Evolutionary conservation across 2,888 invertebrate genomes (phyloP).

Genomic region (Drosophila testacea): DNA sequence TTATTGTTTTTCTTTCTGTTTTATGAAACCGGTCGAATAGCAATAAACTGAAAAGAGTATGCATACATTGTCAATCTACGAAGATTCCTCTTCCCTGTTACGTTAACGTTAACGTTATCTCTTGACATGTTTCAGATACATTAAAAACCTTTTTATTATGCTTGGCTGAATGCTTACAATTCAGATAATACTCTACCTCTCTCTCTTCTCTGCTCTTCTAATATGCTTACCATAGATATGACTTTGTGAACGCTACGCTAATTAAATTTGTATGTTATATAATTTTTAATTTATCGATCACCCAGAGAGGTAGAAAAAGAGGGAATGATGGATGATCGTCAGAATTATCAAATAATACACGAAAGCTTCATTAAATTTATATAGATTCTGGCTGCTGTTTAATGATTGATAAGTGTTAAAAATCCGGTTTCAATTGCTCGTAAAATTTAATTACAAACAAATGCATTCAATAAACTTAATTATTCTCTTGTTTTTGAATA

Average conservation of each 20-base stretch:
- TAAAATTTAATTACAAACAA: conserved; percentile 1
- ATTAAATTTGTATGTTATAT: conserved; percentile 25
- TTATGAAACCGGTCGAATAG: conserved; percentile 47
- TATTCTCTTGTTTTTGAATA: background rate
- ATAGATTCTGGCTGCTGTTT: background rate
- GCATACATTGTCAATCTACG: conserved; percentile 29
- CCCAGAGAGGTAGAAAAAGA: no score
- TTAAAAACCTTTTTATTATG: conserved; percentile 28
- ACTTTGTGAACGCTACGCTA: conserved; percentile 5
- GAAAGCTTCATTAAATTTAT: conserved; percentile 21
- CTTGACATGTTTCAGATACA: conserved; percentile 15
- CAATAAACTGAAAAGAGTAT: conserved; percentile 27
- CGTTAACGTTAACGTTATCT: conserved; percentile 41
- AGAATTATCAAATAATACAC: conserved; percentile 4
- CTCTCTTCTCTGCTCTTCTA: background rate
- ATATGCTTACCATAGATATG: background rate
- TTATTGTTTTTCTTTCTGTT: conserved; percentile 15
- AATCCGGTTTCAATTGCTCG: conserved; percentile 9
- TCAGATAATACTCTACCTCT: background rate
- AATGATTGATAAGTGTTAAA: conserved; percentile 17
- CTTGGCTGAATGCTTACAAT: background rate
- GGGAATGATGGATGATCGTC: background rate
- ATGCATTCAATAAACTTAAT: background rate
- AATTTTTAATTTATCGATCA: background rate
- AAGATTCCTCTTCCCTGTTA: conserved; percentile 21